These are phyloP conservation scores for Lichenostomus cassidix DNA, from an alignment of 2,113 vertebrate genomes.

Conservation along the genomic window DNA sequence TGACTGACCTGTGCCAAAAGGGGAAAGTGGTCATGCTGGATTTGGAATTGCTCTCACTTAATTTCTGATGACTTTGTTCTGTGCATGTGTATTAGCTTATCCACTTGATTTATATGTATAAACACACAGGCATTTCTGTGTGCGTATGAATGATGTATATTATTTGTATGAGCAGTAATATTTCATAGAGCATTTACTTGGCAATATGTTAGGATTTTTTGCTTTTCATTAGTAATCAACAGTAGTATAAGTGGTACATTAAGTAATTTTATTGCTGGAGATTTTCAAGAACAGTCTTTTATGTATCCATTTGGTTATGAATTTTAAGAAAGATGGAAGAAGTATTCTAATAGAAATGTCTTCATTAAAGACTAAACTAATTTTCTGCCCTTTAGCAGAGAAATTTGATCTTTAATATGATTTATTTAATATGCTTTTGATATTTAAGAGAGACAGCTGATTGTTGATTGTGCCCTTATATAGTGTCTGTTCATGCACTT, in stretches of 20 bases:
- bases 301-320: background rate
- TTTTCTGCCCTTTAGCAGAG: background rate
- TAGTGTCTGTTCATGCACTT: background rate
- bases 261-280: background rate
- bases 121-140: background rate
- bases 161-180: background rate
- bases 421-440: background rate
- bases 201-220: background rate
- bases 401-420: background rate
- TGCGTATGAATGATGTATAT: background rate
- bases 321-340: background rate
- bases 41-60: background rate
- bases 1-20: background rate
- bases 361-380: background rate
- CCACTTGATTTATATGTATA: background rate
- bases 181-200: background rate
- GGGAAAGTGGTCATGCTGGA: background rate
- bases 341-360: background rate
- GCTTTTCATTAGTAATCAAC: background rate
- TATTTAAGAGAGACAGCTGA: background rate
- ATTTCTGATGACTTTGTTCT: background rate
- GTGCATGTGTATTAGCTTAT: background rate
- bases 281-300: background rate
- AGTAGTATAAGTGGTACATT: background rate
- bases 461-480: background rate